Evolutionary conservation across 2,113 vertebrate species (phyloP).

Genomic region (Brachyhypopomus occidentalis): DNA sequence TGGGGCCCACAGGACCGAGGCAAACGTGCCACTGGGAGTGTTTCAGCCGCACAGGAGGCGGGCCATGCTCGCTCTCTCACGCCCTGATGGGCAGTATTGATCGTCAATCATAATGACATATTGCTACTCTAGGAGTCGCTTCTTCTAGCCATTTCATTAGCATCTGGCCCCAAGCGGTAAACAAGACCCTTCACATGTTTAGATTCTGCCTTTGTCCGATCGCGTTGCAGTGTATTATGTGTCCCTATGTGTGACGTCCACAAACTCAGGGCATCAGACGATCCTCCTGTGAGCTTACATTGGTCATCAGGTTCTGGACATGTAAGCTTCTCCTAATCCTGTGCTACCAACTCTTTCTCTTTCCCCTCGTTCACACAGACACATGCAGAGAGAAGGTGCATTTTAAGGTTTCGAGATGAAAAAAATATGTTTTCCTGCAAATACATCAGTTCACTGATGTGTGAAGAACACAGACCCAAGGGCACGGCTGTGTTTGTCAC

Average conservation of each 20-base stretch:
- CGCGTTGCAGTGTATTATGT: not conserved
- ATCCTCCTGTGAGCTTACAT: not conserved
- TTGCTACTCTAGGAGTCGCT: not conserved
- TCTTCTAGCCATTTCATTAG: not conserved
- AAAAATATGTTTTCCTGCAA: too few relatives aligned
- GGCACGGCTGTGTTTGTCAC: too few relatives aligned
- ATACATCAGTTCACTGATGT: too few relatives aligned
- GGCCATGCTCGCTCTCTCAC: not conserved
- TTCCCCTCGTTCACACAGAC: too few relatives aligned
- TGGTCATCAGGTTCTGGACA: too few relatives aligned
- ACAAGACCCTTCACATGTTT: not conserved
- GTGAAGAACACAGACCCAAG: too few relatives aligned
- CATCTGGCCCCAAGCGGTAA: not conserved
- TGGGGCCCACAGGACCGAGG: not conserved
- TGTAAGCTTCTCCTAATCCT: too few relatives aligned
- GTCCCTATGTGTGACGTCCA: not conserved
- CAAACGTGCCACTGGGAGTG: not conserved
- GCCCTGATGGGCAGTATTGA: not conserved
- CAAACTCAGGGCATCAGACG: not conserved
- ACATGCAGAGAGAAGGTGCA: too few relatives aligned
- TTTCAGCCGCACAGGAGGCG: not conserved
- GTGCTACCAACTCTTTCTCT: too few relatives aligned
- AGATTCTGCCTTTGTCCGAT: not conserved
- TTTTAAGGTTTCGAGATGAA: too few relatives aligned
- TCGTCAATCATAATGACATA: conserved; percentile 14